These are phyloP conservation scores for Rugalucina vietnamica DNA, from an alignment of 2,888 invertebrate species.

Conservation along the genomic window DNA sequence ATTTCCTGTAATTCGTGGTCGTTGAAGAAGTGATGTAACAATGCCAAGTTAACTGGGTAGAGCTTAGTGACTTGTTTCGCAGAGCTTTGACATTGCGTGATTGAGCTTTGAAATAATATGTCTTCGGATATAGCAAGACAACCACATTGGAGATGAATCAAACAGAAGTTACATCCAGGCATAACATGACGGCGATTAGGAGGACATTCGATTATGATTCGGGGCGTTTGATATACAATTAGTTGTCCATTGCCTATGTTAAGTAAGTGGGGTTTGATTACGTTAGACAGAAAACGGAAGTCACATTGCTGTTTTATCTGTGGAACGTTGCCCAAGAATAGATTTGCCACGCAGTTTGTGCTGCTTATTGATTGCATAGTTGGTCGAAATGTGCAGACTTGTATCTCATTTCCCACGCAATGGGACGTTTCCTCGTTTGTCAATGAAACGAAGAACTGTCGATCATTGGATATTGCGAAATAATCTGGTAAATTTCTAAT, in stretches of 20 bases:
- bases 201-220: background rate
- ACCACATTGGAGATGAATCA: background rate
- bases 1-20: background rate
- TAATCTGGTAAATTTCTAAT: background rate
- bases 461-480: background rate
- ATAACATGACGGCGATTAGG: background rate
- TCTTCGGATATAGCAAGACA: background rate
- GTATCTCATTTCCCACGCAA: background rate
- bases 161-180: background rate
- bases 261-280: background rate
- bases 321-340: background rate
- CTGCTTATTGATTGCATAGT: background rate
- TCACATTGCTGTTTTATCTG: background rate
- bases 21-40: background rate
- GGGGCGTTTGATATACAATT: background rate
- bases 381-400: background rate
- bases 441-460: background rate
- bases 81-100: background rate
- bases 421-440: background rate
- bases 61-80: background rate
- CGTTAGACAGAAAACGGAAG: background rate
- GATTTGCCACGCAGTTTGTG: background rate
- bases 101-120: background rate
- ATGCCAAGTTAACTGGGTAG: background rate
- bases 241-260: background rate